Evolutionary conservation across 2,113 vertebrate species (phyloP).

Genomic region (Rhegmatorhina hoffmannsi): DNA sequence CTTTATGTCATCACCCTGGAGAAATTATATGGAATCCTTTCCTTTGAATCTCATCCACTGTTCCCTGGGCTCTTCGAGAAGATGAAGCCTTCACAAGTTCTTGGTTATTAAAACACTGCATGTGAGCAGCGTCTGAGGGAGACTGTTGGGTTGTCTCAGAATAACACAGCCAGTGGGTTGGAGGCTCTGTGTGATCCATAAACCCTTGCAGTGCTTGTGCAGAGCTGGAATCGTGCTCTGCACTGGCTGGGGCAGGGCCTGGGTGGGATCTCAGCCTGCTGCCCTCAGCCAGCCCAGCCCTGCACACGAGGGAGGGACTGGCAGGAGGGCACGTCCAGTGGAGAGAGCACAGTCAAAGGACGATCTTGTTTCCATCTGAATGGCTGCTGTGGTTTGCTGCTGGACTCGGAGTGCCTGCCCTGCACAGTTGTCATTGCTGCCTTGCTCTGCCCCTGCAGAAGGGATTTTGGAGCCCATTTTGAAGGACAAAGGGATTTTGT

Average conservation of each 20-base stretch:
- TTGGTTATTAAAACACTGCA: not conserved
- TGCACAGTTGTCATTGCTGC: not conserved
- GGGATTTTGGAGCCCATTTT: not conserved
- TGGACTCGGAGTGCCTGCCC: not conserved
- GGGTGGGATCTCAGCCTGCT: not conserved
- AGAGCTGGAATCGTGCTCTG: not conserved
- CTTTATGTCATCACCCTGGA: not conserved
- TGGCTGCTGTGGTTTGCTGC: not conserved
- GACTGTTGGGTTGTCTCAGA: not conserved
- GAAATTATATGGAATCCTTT: not conserved
- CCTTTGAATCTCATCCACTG: not conserved
- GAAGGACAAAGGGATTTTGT: slow-evolving; percentile 39
- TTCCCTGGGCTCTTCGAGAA: not conserved
- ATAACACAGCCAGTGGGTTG: not conserved
- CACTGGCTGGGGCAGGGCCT: not conserved
- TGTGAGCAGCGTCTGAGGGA: not conserved
- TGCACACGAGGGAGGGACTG: not conserved
- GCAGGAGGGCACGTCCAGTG: not conserved
- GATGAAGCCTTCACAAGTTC: not conserved
- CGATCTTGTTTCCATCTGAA: not conserved
- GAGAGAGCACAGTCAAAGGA: not conserved
- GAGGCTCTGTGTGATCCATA: not conserved
- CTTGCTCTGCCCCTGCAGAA: not conserved
- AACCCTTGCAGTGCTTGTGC: not conserved
- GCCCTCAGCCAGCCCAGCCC: not conserved